Evolutionary conservation across 92 coral and sea anemone species (phyloP).

Genomic region (Phenganax marumi): DNA sequence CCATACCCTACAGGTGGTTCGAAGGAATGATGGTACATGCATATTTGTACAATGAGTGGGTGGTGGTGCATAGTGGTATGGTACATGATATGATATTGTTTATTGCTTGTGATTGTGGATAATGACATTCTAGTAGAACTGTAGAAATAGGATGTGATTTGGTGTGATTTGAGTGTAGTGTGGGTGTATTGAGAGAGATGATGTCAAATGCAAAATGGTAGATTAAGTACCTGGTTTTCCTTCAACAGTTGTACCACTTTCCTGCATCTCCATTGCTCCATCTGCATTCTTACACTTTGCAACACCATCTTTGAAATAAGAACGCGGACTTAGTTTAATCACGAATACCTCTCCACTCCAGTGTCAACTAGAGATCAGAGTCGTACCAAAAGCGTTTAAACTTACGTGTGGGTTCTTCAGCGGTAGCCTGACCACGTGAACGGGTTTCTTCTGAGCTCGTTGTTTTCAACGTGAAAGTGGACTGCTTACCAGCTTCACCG

Average conservation of each 20-base stretch:
- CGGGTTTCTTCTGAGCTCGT: background rate
- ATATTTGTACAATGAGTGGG: background rate
- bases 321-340: background rate
- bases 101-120: too few species aligned
- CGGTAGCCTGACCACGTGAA: conserved; percentile 1
- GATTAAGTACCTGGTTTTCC: background rate
- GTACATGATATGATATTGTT: background rate
- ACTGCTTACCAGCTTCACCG: background rate
- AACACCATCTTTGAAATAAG: background rate
- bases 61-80: background rate
- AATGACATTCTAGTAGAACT: too few species aligned
- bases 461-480: background rate
- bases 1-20: too few species aligned
- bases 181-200: too few species aligned
- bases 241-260: background rate
- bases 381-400: background rate
- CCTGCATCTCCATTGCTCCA: conserved; percentile 11
- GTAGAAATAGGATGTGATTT: too few species aligned
- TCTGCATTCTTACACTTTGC: background rate
- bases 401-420: conserved; percentile 12
- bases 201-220: too few species aligned
- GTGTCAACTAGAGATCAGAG: background rate
- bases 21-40: background rate
- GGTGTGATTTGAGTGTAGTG: too few species aligned
- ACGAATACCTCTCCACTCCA: background rate